Evolutionary conservation across 2,113 vertebrate species (phyloP).

Genomic region (Dipodomys stephensi): DNA sequence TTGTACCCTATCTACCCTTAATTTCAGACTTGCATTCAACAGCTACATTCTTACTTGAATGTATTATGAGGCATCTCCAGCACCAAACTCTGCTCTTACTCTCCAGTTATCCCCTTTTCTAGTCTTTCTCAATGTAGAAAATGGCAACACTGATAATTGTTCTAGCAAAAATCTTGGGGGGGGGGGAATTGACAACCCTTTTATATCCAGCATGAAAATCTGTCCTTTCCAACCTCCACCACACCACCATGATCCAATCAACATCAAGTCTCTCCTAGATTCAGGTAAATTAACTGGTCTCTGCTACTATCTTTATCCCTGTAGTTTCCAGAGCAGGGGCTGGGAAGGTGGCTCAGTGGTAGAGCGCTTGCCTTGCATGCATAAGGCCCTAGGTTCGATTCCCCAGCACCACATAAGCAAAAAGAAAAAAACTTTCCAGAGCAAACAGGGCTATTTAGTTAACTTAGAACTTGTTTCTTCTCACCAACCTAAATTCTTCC

Average conservation of each 20-base stretch:
- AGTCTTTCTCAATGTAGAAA: not conserved
- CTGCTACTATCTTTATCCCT: not conserved
- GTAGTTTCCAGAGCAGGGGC: not conserved
- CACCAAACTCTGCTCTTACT: conserved; percentile 33
- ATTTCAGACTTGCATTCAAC: not conserved
- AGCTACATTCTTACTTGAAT: not conserved
- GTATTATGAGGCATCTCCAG: not conserved
- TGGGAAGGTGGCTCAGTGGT: no score
- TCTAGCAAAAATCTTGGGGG: not conserved
- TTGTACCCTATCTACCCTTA: no score
- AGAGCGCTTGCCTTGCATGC: no score
- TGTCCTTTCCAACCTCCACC: not conserved
- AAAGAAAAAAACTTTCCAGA: no score
- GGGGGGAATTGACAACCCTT: not conserved
- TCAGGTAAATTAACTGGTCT: not conserved
- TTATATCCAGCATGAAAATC: not conserved
- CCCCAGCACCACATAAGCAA: no score
- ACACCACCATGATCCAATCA: not conserved
- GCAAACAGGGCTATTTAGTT: no score
- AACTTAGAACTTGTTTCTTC: not conserved
- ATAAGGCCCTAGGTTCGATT: no score
- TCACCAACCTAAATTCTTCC: no score
- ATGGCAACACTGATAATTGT: conserved; percentile 16
- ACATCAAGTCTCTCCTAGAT: not conserved
- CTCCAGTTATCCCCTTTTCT: not conserved